Percentiles rank a stretch among this genome's conserved stretches.
phyloP scores from a whole-genome alignment of 2,113 vertebrate genomes.

The Morone chrysops region DNA sequence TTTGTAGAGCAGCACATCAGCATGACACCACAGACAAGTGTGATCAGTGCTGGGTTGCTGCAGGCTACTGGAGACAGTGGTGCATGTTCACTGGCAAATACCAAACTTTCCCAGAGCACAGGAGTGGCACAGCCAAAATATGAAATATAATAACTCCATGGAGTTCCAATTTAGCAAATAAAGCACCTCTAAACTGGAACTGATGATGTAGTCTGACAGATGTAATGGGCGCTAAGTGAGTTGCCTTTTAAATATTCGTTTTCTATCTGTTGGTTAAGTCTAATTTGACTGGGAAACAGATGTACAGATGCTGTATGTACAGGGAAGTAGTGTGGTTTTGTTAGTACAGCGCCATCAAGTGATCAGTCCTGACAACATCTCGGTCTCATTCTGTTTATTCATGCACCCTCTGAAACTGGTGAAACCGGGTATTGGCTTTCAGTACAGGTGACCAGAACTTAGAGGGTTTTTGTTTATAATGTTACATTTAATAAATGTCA shows the following conservation, averaged over 20 bases:
- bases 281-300: constrained; percentile 17
- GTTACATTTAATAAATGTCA: not conserved
- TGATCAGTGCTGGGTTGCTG: constrained; percentile 31
- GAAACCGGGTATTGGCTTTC: constrained; percentile 5
- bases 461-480: not conserved
- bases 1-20: constrained; percentile 49
- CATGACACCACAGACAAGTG: constrained; percentile 63
- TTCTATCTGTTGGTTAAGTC: constrained; percentile 11
- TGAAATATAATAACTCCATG: constrained; percentile 45
- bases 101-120: constrained; percentile 47
- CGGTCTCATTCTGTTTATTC: constrained; percentile 24
- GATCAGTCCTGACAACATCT: constrained; percentile 52
- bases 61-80: constrained; percentile 58
- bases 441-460: constrained; percentile 31
- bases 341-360: constrained; percentile 81
- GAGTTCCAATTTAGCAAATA: not conserved
- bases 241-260: constrained; percentile 18
- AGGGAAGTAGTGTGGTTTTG: constrained; percentile 31
- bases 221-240: not conserved
- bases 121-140: constrained; percentile 54
- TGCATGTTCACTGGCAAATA: constrained; percentile 57
- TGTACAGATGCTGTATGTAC: constrained; percentile 18
- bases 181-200: constrained; percentile 9
- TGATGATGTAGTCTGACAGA: not conserved
- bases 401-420: constrained; percentile 26